Evolutionary conservation across 2,797 vertebrate species (phyloP).

Genomic region (Poliocrania exsul): DNA sequence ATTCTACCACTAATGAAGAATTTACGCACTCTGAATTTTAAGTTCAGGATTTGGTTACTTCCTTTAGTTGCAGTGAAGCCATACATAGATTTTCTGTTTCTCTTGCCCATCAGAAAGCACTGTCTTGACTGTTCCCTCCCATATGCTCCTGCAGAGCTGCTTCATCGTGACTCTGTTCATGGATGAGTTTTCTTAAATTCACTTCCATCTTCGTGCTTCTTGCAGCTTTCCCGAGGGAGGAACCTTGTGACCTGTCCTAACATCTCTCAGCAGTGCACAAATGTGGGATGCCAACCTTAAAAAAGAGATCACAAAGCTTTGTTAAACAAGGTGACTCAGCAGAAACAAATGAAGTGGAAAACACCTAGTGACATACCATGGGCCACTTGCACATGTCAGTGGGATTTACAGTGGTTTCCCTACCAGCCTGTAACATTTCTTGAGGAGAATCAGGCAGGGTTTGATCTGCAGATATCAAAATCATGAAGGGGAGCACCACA

Average conservation of each 20-base stretch:
- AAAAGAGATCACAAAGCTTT: not conserved
- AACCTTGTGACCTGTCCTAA: not conserved
- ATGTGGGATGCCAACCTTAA: not conserved
- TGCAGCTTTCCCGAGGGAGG: not conserved
- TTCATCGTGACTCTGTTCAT: not conserved
- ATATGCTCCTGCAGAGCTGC: not conserved
- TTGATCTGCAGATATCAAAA: not conserved
- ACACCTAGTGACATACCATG: not conserved
- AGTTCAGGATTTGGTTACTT: not conserved
- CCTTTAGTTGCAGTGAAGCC: not conserved
- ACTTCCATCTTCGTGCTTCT: not conserved
- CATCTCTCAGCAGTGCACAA: not conserved
- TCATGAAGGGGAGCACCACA: fast-evolving
- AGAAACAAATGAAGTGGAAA: constrained; percentile 35
- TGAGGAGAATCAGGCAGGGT: not conserved
- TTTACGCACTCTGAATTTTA: not conserved
- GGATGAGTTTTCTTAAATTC: not conserved
- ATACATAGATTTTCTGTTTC: not conserved
- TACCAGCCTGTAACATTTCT: not conserved
- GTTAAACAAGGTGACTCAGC: constrained; percentile 34
- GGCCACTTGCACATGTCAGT: not conserved
- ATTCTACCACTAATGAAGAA: not conserved
- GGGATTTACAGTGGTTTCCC: not conserved
- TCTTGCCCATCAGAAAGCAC: not conserved
- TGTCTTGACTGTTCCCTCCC: not conserved